These are phyloP conservation scores for Lasius platythorax DNA, from an alignment of 2,888 invertebrate genomes.

Conservation along the genomic window DNA sequence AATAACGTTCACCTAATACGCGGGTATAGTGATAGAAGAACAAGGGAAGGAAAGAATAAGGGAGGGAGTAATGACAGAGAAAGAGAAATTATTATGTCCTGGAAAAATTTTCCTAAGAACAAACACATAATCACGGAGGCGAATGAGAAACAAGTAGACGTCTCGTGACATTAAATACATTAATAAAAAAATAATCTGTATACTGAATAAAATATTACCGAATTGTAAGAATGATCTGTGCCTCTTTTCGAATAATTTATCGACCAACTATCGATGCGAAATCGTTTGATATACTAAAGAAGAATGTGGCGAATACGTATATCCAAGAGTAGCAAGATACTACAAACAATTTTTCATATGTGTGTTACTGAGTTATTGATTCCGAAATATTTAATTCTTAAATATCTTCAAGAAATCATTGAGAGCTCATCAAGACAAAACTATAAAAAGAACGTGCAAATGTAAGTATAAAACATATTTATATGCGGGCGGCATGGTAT, in stretches of 20 bases:
- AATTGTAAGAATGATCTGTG: background rate
- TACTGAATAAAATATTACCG: background rate
- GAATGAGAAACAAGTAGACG: background rate
- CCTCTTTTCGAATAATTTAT: background rate
- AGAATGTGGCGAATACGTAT: background rate
- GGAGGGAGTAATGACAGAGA: background rate
- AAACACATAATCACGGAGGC: background rate
- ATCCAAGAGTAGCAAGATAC: background rate
- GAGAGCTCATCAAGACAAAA: background rate
- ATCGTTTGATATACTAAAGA: background rate
- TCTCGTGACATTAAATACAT: background rate
- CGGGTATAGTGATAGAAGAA: slow-evolving; percentile 27
- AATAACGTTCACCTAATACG: slow-evolving; percentile 61
- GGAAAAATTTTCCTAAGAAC: slow-evolving; percentile 7
- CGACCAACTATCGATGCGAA: background rate
- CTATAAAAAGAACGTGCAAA: slow-evolving; percentile 22
- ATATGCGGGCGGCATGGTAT: slow-evolving; percentile 8
- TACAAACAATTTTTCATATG: background rate
- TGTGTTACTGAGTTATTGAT: slow-evolving; percentile 3
- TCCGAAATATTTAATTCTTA: background rate
- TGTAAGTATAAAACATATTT: slow-evolving; percentile 22
- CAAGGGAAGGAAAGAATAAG: slow-evolving; percentile 3
- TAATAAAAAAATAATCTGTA: background rate
- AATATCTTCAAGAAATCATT: background rate
- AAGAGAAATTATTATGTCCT: slow-evolving; percentile 7